Percentiles rank a stretch among this genome's conserved stretches.
Evolutionary conservation across 2,888 invertebrate genomes (phyloP).

Genomic region (Drosophila formosana): DNA sequence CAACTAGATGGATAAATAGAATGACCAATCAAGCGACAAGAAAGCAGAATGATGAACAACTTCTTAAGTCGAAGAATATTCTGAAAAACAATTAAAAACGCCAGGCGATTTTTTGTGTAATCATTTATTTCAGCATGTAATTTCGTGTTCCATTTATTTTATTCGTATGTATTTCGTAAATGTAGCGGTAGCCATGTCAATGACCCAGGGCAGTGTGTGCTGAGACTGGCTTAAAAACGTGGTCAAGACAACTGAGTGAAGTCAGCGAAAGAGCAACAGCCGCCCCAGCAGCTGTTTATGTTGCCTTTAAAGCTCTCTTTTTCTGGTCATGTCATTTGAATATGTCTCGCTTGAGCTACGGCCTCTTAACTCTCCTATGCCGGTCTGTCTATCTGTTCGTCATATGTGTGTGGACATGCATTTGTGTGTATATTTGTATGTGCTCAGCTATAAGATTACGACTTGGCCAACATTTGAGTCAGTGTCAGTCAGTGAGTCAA

Average conservation of each 20-base stretch:
- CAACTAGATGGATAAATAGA: conserved; percentile 1
- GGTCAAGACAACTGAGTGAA: conserved; percentile 49
- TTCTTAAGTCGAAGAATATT: background rate
- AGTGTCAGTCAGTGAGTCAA: conserved; percentile 79
- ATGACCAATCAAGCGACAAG: background rate
- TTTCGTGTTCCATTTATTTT: conserved; percentile 26
- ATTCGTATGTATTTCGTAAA: conserved; percentile 18
- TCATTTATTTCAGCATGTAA: conserved; percentile 7
- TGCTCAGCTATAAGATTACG: conserved; percentile 30
- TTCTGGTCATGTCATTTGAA: conserved; percentile 57
- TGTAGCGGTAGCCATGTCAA: conserved; percentile 44
- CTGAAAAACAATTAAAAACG: background rate
- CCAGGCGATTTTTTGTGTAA: background rate
- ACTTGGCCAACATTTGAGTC: conserved; percentile 57
- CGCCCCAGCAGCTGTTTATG: conserved; percentile 23
- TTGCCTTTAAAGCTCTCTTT: conserved; percentile 29
- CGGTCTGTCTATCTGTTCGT: conserved; percentile 4
- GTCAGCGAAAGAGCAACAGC: conserved; percentile 7
- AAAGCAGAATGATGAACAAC: conserved; percentile 1
- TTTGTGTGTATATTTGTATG: conserved; percentile 5
- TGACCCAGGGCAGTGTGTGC: conserved; percentile 55
- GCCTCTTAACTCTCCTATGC: conserved; percentile 19
- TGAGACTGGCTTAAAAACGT: conserved; percentile 49
- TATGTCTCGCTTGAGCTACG: conserved; percentile 22
- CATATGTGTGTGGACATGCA: background rate